Base-by-base conservation (phyloP, 2,888 invertebrate species). In the Nasonovia ribisnigri region DNA sequence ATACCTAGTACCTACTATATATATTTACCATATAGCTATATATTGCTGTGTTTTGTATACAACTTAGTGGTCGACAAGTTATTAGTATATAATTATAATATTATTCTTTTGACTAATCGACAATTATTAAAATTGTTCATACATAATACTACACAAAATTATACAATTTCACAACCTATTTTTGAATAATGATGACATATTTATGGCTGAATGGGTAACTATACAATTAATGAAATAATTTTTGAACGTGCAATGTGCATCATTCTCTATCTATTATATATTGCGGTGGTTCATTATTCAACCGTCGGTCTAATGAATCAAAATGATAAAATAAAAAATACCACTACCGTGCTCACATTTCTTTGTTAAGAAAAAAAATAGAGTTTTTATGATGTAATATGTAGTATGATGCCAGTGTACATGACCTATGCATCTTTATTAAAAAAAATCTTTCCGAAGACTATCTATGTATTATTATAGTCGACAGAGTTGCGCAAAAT, bases 401-500 rank as follows among this genome's bases (percentile, higher is more conserved):
- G 36, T 1, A 16, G 51, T 54, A 54, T 54, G 54, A 26, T 57
- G 6, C 60, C 60, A 54, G 54, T 54, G 11, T 60, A 60, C n/a
- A 67, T 77, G 67, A 77, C 67, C 67, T 77, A 77, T 77, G 77
- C 77, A 36, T 77, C 77, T 77, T 77, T 77, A 77, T 77, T 36
- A 36, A 77, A 77, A 77, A 77, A 67, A 77, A 77, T 20, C 36
- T 77, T 77, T 36, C 77, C 20, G 20, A 77, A 77, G 36, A 20
- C 77, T 77, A 36, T 20, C 77, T 77, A 36, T 20, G 36, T 36
- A 77, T 77, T 77, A 77, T 77, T 77, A n/a, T n/a, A 36, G 36
- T 77, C 20, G 36, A 36, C 36, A 77, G 36, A 8, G 77, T 77
- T 77, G 36, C 77, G 36, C 20, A 77, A 77, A 77, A 77, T 77